These are phyloP conservation scores for Agrochola lychnidis DNA, from an alignment of 2,888 invertebrate genomes.

Conservation along the genomic window DNA sequence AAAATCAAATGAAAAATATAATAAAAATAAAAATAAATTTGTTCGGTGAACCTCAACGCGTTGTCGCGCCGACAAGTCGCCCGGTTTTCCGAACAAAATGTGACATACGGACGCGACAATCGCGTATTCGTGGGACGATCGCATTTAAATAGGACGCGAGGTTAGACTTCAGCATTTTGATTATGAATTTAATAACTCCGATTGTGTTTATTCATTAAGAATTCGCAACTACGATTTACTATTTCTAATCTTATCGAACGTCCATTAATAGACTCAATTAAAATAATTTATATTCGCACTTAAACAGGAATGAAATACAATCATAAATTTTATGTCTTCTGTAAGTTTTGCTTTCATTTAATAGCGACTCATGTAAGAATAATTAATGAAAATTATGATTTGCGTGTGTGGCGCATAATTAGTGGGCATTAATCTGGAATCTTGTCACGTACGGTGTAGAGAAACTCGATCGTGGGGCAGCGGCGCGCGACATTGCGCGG, in stretches of 20 bases:
- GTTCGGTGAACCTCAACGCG: too few species aligned
- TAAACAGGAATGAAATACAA: constrained; percentile 19
- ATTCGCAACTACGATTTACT: neutral
- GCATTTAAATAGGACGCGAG: too few species aligned
- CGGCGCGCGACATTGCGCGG: constrained; percentile 62
- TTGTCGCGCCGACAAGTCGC: too few species aligned
- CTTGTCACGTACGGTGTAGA: constrained; percentile 78
- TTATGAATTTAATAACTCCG: neutral
- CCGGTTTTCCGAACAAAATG: too few species aligned
- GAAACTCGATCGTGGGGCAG: constrained; percentile 75
- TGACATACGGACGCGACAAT: too few species aligned
- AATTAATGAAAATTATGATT: constrained; percentile 75
- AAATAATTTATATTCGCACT: constrained; percentile 26
- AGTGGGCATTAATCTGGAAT: constrained; percentile 69
- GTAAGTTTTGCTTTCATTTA: constrained; percentile 57
- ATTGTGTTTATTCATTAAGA: neutral
- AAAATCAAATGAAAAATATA: too few species aligned
- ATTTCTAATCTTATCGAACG: neutral
- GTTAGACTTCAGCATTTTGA: neutral
- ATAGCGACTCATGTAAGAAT: constrained; percentile 60
- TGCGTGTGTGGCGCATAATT: constrained; percentile 61
- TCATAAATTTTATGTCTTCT: constrained; percentile 29
- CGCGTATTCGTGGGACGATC: too few species aligned
- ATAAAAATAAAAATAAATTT: too few species aligned
- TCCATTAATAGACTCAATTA: constrained; percentile 10